Base-by-base conservation (phyloP, 2,113 vertebrate species). In the Ptychochromis oligacanthus region DNA sequence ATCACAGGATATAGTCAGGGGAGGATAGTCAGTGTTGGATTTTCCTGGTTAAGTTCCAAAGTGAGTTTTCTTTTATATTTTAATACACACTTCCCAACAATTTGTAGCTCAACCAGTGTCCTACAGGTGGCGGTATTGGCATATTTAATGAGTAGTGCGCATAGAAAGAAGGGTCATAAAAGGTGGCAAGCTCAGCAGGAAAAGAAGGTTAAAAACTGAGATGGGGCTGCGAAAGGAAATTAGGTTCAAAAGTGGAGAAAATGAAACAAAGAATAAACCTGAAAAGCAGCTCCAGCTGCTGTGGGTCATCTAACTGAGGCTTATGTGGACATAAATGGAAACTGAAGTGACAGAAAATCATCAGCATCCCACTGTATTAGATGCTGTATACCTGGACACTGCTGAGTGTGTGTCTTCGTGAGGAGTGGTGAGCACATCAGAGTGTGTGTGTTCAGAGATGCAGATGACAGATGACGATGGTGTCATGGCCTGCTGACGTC, bases 41-140 rank as follows among this genome's bases (percentile, higher is more conserved):
- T 62, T 24, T 46, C 8, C 40, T 67, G 40, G 12, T 12, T 54
- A 12, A 43, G 10, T 43, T 43, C 40, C 11, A 4, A 11, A 43
- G 40, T 43, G 10, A 43, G 40, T 43, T 70, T 49, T 70, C 26
- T 20, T 5, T 43, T 49, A 3, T 18, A 0, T 49, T 40, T 70
- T 70, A 70, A 6, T 49, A n/a, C 54, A 55, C 18, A 74, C 11
- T 72, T 52, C 5, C 52, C 18, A 9, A 54, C 7, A 20, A 54
- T 20, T 20, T 34, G 74, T 72, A 83, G 28, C 70, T 75, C 34
- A 17, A 3, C 0, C 12, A 5, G 11, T 58, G 2, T 56, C 88
- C 92, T 74, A 60, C 22, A 92, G 91, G 52, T 62, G 93, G 81
- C 87, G 81, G 81, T 65, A 52, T 83, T 14, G 17, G 1, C 64